A percentile compares a stretch with the other conserved stretches of the same genome.
These are phyloP conservation scores for Dendroctonus ponderosae DNA, from an alignment of 1,140 invertebrate genomes.

Conservation along the genomic window DNA sequence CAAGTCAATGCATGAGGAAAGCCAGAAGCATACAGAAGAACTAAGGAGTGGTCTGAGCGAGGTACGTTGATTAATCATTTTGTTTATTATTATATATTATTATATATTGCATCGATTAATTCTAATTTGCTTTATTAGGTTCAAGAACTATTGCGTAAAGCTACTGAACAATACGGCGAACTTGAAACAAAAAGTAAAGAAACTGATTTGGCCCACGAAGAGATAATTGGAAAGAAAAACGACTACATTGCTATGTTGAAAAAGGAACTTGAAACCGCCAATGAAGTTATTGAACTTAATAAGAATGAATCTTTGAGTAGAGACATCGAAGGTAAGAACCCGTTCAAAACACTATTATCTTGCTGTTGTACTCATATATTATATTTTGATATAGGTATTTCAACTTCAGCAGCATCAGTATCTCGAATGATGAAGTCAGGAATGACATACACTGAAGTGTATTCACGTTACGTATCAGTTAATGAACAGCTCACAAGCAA, in stretches of 20 bases:
- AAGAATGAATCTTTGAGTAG: constrained; percentile 71
- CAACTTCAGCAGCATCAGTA: constrained; percentile 80
- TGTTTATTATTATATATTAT: too few species aligned
- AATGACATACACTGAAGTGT: constrained; percentile 87
- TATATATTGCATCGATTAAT: neutral
- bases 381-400: constrained; percentile 53
- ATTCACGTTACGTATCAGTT: constrained; percentile 77
- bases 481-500: constrained; percentile 71
- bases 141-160: constrained; percentile 73
- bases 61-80: constrained; percentile 32
- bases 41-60: constrained; percentile 75
- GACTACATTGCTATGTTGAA: constrained; percentile 70
- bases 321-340: constrained; percentile 65
- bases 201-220: constrained; percentile 60
- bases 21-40: constrained; percentile 72
- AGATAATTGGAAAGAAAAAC: constrained; percentile 66
- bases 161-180: constrained; percentile 74
- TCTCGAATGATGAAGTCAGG: constrained; percentile 78
- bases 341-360: neutral
- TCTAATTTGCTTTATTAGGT: constrained; percentile 51
- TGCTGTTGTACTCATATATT: neutral
- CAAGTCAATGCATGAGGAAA: constrained; percentile 75
- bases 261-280: constrained; percentile 76
- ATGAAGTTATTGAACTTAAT: constrained; percentile 72
- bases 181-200: constrained; percentile 72